These are phyloP conservation scores for Pammene aurita DNA, from an alignment of 2,888 invertebrate species.

Conservation along the genomic window DNA sequence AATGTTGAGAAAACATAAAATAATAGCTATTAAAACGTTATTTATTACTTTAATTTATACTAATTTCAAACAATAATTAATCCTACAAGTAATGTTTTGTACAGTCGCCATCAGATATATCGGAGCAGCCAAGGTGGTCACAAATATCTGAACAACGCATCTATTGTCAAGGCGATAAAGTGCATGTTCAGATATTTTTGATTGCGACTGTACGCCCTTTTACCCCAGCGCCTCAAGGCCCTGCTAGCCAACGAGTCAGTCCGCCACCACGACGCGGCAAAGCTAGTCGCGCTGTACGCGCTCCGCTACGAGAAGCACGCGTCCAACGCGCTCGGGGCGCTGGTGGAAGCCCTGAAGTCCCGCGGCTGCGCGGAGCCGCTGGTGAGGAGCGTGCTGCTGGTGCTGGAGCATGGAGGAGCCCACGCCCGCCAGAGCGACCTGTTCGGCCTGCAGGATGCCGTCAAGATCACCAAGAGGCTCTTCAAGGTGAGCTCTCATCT, in stretches of 20 bases:
- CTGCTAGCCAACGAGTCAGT: conserved; percentile 89
- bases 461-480: conserved; percentile 88
- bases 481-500: conserved; percentile 84
- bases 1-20: no score
- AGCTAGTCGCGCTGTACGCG: conserved; percentile 96
- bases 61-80: no score
- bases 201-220: no score
- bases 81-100: no score
- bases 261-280: conserved; percentile 90
- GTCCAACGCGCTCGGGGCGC: conserved; percentile 88
- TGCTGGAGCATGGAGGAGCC: conserved; percentile 93
- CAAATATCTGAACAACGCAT: no score
- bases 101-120: no score
- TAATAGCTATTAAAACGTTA: no score
- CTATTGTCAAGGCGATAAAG: no score
- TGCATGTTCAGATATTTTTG: background rate
- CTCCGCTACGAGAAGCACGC: conserved; percentile 96
- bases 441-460: conserved; percentile 92
- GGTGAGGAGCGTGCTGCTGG: conserved; percentile 84
- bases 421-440: conserved; percentile 92
- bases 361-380: conserved; percentile 87
- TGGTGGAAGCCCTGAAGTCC: conserved; percentile 88
- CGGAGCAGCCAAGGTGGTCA: no score
- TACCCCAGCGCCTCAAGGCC: conserved; percentile 88
- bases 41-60: no score